Evolutionary conservation across 2,888 invertebrate species (phyloP).

Genomic region (Keiferia lycopersicella): DNA sequence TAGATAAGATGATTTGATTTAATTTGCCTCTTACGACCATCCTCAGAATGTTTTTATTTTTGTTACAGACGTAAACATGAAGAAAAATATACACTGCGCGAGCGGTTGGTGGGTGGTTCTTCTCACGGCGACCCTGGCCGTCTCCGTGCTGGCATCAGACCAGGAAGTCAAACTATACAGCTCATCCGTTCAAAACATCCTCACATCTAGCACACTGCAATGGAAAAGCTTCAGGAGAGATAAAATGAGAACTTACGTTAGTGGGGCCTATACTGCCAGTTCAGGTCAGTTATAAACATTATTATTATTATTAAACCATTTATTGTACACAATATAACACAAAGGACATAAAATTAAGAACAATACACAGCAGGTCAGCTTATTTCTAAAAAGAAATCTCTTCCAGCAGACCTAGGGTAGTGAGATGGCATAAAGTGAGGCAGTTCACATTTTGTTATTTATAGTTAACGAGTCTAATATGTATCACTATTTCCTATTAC

Average conservation of each 20-base stretch:
- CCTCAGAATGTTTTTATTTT: slow-evolving; percentile 23
- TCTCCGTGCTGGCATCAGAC: slow-evolving; percentile 56
- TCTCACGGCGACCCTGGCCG: slow-evolving; percentile 60
- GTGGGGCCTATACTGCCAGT: slow-evolving; percentile 76
- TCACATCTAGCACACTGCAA: slow-evolving; percentile 90
- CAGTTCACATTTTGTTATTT: no score
- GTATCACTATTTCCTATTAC: no score
- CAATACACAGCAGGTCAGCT: no score
- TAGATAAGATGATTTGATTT: neutral
- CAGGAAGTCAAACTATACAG: slow-evolving; percentile 62
- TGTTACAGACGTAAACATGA: slow-evolving; percentile 54
- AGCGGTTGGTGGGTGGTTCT: slow-evolving; percentile 70
- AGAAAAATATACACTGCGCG: slow-evolving; percentile 63
- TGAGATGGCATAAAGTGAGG: no score
- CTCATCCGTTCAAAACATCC: slow-evolving; percentile 82
- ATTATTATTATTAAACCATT: no score
- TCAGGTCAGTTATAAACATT: no score
- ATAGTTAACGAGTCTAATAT: no score
- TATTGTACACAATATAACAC: no score
- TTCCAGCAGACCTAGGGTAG: no score
- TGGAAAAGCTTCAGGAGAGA: slow-evolving; percentile 83
- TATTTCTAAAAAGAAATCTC: no score
- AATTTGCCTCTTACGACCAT: neutral
- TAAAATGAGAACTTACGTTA: slow-evolving; percentile 81
- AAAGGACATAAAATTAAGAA: no score